phyloP scores from a whole-genome alignment of 2,113 vertebrate species.

The Lepidiolamprologus cunningtoni region DNA sequence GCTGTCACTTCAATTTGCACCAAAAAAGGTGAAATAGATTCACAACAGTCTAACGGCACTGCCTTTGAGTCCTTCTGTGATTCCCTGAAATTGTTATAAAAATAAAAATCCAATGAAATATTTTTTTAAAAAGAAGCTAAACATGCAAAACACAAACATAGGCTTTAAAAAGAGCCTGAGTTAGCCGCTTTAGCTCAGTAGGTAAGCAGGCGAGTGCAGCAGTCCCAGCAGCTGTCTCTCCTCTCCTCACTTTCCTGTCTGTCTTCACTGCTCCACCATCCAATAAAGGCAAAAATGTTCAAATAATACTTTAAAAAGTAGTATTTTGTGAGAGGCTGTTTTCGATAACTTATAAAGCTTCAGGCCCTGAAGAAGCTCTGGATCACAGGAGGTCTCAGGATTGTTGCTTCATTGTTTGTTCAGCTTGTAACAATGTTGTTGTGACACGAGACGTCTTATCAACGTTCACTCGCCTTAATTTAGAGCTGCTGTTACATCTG shows the following conservation, averaged over 20 bases:
- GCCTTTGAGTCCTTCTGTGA: not conserved
- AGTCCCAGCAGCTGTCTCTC: not conserved
- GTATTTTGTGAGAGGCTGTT: not conserved
- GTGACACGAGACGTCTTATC: not conserved
- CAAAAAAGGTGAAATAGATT: rapidly evolving
- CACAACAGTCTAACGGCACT: not conserved
- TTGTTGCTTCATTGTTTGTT: not conserved
- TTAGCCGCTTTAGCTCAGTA: rapidly evolving
- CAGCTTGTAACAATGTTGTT: not conserved
- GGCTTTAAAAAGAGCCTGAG: not conserved
- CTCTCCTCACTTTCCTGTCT: not conserved
- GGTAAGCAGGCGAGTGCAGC: not conserved
- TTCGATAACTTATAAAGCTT: not conserved
- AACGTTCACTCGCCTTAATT: too few relatives aligned
- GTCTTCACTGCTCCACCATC: not conserved
- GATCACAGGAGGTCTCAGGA: not conserved
- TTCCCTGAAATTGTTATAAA: not conserved
- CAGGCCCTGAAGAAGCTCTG: not conserved
- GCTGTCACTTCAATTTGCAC: rapidly evolving
- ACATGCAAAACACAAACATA: not conserved
- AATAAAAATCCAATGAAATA: not conserved
- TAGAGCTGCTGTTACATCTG: not conserved
- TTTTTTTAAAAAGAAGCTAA: not conserved
- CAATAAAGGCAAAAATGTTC: not conserved
- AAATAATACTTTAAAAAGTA: rapidly evolving